These are phyloP conservation scores for Phyllotreta striolata DNA, from an alignment of 2,888 invertebrate species.

Conservation along the genomic window DNA sequence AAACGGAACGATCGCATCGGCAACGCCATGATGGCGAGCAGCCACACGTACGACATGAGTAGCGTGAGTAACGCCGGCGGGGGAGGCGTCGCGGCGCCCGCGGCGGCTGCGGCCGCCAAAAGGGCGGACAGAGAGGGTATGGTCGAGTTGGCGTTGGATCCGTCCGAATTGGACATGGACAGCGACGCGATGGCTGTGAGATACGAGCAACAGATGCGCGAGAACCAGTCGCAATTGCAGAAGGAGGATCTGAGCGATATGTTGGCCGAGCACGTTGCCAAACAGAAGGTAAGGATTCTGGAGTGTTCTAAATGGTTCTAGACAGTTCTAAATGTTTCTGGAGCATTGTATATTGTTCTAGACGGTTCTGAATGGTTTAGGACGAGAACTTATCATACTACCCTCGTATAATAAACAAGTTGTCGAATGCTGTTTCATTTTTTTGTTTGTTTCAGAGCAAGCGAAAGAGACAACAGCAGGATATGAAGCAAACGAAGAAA, in stretches of 20 bases:
- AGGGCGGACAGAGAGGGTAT: conserved; percentile 64
- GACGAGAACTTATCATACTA: no score
- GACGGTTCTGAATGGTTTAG: no score
- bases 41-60: conserved; percentile 96
- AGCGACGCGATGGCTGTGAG: conserved; percentile 95
- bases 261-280: conserved; percentile 97
- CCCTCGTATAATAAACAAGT: background rate
- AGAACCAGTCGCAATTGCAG: conserved; percentile 86
- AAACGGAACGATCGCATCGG: conserved; percentile 89
- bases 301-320: no score
- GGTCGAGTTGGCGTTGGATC: conserved; percentile 95
- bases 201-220: conserved; percentile 95
- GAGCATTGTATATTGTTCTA: no score
- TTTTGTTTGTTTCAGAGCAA: conserved; percentile 76
- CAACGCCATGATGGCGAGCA: conserved; percentile 97
- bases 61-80: conserved; percentile 63
- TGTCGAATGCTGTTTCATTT: conserved; percentile 17
- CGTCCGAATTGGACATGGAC: conserved; percentile 95
- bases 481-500: conserved; percentile 92
- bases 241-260: conserved; percentile 98
- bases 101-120: conserved; percentile 50
- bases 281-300: conserved; percentile 78
- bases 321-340: no score
- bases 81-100: no score
- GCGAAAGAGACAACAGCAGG: conserved; percentile 89